These are phyloP conservation scores for Coronaproctus castanopsis DNA, from an alignment of 2,888 invertebrate genomes.

Conservation along the genomic window DNA sequence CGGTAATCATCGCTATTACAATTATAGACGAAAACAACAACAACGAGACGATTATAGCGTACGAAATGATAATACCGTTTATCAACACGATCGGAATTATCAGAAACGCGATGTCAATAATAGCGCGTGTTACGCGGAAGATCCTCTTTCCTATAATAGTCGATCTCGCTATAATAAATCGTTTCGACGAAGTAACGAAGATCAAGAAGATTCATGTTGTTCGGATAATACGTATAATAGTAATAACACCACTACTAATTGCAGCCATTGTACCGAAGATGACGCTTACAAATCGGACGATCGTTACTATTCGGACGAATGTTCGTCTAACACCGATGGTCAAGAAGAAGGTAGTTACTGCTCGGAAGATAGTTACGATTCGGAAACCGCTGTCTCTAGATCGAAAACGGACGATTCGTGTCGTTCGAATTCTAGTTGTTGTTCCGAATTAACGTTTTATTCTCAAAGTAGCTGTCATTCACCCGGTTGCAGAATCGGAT, in stretches of 20 bases:
- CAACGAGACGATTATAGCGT: neutral
- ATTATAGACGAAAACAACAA: neutral
- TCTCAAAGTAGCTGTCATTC: neutral
- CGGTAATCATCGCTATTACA: neutral
- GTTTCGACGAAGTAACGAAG: neutral
- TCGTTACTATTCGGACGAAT: neutral
- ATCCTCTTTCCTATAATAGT: neutral
- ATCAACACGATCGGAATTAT: too few species aligned
- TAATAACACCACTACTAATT: neutral
- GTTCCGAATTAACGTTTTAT: neutral
- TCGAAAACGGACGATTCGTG: neutral
- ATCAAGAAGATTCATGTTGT: neutral
- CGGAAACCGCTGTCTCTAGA: neutral
- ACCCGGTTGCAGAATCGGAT: neutral
- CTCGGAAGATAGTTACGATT: neutral
- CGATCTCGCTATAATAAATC: neutral
- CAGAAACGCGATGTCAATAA: neutral
- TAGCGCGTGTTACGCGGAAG: neutral
- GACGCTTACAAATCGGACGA: neutral
- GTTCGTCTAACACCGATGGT: too few species aligned
- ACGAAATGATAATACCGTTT: neutral
- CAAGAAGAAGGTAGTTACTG: neutral
- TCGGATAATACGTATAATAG: neutral
- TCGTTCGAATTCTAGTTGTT: neutral
- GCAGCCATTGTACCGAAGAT: neutral